Conservation (phyloP, 2,797 vertebrate species). For the Cryptoblepharus egeriae region DNA sequence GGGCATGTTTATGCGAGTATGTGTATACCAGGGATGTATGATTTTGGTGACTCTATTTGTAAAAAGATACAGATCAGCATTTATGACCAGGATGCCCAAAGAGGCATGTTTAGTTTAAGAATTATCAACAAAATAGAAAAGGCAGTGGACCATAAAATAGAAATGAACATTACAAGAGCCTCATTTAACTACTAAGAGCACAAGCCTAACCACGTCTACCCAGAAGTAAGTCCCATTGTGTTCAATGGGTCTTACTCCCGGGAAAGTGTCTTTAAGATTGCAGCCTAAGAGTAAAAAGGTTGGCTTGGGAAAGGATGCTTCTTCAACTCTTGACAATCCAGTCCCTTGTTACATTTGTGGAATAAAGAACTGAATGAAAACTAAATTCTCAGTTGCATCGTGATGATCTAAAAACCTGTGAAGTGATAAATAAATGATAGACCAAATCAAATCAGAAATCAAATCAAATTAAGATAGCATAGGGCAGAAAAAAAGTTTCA, state of each 20-base stretch:
- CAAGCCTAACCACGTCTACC: no score
- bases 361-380: neutral
- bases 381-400: neutral
- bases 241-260: no score
- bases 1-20: no score
- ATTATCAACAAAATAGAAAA: neutral
- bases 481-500: neutral
- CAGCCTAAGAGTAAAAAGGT: neutral
- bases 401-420: neutral
- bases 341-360: neutral
- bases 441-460: no score
- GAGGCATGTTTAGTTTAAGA: neutral
- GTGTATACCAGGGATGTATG: neutral
- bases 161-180: neutral
- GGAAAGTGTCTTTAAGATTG: no score
- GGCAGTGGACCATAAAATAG: neutral
- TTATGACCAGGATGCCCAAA: neutral
- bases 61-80: neutral
- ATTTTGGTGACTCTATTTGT: neutral
- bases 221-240: no score
- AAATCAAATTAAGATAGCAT: neutral
- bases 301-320: neutral
- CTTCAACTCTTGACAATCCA: neutral
- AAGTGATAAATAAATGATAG: neutral
- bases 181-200: neutral